Evolutionary conservation across 2,888 invertebrate species (phyloP).

Genomic region (Mythimna ferrago): DNA sequence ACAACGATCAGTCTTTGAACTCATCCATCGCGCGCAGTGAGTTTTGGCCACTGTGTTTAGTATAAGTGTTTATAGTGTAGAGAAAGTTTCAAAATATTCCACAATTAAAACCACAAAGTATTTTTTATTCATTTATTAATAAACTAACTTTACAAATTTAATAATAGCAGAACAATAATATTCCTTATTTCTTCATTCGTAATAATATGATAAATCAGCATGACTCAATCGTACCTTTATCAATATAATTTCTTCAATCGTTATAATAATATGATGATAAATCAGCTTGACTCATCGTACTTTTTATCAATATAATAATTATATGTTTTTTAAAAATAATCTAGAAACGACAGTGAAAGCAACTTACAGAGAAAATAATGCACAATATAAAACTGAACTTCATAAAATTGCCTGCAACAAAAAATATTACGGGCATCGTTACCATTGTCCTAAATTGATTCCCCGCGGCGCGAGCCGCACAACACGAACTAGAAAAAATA

Average conservation of each 20-base stretch:
- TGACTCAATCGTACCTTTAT: constrained; percentile 89
- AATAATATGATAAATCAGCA: constrained; percentile 86
- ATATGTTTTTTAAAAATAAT: constrained; percentile 90
- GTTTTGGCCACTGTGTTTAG: too few relatives aligned
- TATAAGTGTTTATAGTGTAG: not conserved
- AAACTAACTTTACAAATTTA: constrained; percentile 91
- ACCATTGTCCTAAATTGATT: constrained; percentile 73
- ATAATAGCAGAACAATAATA: constrained; percentile 91
- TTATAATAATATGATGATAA: constrained; percentile 87
- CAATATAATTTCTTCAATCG: constrained; percentile 90
- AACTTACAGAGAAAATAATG: constrained; percentile 89
- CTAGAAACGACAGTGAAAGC: constrained; percentile 90
- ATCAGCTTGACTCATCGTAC: constrained; percentile 88
- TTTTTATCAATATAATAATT: constrained; percentile 89
- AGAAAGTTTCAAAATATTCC: constrained; percentile 4
- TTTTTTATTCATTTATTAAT: constrained; percentile 91
- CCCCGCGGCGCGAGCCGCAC: constrained; percentile 62
- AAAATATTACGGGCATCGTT: constrained; percentile 75
- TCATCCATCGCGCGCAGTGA: too few relatives aligned
- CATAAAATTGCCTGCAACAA: constrained; percentile 83
- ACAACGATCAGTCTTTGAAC: too few relatives aligned
- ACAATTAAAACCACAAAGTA: constrained; percentile 80
- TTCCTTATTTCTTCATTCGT: constrained; percentile 91
- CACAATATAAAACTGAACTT: constrained; percentile 86
- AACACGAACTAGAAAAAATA: constrained; percentile 84